phyloP scores from a whole-genome alignment of 2,888 invertebrate genomes.

The Gandaritis pyraliata region DNA sequence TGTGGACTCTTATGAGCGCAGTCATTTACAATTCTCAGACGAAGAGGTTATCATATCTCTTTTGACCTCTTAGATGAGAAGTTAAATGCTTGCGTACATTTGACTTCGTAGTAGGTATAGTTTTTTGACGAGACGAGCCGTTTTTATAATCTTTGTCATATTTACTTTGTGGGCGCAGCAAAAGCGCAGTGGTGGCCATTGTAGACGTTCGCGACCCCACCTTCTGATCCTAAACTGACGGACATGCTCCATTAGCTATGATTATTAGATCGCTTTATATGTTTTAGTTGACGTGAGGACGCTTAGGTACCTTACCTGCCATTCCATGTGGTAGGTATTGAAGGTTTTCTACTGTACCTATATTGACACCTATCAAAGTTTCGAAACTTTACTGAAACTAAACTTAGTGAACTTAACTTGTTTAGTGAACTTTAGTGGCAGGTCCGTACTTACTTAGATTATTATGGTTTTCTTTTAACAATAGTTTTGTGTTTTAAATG shows the following conservation, averaged over 20 bases:
- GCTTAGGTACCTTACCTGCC: no score
- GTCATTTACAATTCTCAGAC: conserved; percentile 44
- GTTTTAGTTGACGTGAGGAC: no score
- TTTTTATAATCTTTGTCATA: background rate
- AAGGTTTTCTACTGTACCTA: no score
- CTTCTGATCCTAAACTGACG: background rate
- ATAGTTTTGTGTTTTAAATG: conserved; percentile 18
- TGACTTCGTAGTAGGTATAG: background rate
- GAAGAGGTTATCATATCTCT: conserved; percentile 48
- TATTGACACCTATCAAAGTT: no score
- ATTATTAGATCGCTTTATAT: no score
- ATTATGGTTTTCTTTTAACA: no score
- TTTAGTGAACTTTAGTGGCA: no score
- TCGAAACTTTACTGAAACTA: no score
- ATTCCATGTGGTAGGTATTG: no score
- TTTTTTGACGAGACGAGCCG: background rate
- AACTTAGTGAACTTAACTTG: no score
- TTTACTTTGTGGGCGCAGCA: conserved; percentile 6
- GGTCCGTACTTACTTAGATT: no score
- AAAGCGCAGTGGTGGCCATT: background rate
- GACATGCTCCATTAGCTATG: background rate
- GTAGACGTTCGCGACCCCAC: background rate
- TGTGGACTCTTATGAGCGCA: conserved; percentile 32
- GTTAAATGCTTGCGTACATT: background rate
- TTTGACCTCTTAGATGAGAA: conserved; percentile 14